Conservation (phyloP, 2,113 vertebrate species). For the Aepyceros melampus region DNA sequence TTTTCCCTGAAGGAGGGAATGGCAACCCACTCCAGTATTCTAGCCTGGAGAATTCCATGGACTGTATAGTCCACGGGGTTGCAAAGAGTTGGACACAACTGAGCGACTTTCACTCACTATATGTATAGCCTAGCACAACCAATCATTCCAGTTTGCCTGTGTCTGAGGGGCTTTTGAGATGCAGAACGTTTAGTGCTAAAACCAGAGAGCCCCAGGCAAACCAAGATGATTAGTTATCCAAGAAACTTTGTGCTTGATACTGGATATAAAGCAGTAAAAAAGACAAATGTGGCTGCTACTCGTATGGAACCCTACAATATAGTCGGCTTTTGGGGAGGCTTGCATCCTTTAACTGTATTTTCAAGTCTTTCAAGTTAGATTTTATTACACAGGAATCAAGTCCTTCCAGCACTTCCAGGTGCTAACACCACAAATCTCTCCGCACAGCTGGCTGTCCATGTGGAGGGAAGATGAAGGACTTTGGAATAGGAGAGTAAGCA, state of each 20-base stretch:
- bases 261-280: not conserved
- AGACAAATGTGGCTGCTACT: not conserved
- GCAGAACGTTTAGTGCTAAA: not conserved
- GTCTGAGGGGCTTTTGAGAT: not conserved
- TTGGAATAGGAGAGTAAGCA: constrained; percentile 35
- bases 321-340: not conserved
- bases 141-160: not conserved
- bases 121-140: not conserved
- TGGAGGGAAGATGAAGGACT: constrained; percentile 41
- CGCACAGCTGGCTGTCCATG: not conserved
- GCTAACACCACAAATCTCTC: constrained; percentile 45
- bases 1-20: not conserved
- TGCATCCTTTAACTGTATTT: not conserved
- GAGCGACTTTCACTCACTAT: not conserved
- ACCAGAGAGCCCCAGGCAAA: not conserved
- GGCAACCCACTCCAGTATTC: not conserved
- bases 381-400: not conserved
- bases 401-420: constrained; percentile 23
- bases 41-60: not conserved
- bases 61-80: not conserved
- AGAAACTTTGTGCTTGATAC: not conserved
- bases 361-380: not conserved
- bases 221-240: not conserved
- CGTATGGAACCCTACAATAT: not conserved
- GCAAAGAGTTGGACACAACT: not conserved